A percentile compares a stretch with the other conserved stretches of the same genome.
These are phyloP conservation scores for Hesperia comma DNA, from an alignment of 2,888 invertebrate genomes.

Conservation along the genomic window DNA sequence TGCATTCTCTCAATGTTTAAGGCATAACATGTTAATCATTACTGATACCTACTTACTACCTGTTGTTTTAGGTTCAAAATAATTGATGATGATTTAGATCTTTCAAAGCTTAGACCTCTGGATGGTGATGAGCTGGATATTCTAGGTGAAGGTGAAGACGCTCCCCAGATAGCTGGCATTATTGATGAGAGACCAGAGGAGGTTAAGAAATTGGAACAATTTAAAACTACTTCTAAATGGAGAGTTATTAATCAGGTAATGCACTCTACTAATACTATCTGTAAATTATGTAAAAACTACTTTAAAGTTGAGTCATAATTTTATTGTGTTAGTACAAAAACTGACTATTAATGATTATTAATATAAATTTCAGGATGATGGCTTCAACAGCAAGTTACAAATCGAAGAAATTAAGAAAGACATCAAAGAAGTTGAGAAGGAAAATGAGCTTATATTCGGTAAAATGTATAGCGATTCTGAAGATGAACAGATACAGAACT, in stretches of 20 bases:
- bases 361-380: conserved; percentile 67
- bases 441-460: conserved; percentile 74
- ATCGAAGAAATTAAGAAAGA: conserved; percentile 73
- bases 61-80: conserved; percentile 87
- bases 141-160: conserved; percentile 91
- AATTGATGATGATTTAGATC: conserved; percentile 92
- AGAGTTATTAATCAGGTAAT: conserved; percentile 73
- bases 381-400: conserved; percentile 75
- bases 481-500: conserved; percentile 67
- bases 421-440: conserved; percentile 68
- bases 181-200: conserved; percentile 92
- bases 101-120: conserved; percentile 84
- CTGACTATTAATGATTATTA: conserved; percentile 30
- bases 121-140: conserved; percentile 87
- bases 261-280: neutral
- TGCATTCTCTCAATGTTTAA: too few species aligned
- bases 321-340: too few species aligned
- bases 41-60: neutral
- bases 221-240: conserved; percentile 74
- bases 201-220: conserved; percentile 73
- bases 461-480: conserved; percentile 81
- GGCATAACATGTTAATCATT: neutral
- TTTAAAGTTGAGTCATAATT: too few species aligned
- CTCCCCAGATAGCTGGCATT: conserved; percentile 94
- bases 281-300: too few species aligned